phyloP scores from a whole-genome alignment of 1,140 invertebrate genomes.

The Epicauta chinensis region DNA sequence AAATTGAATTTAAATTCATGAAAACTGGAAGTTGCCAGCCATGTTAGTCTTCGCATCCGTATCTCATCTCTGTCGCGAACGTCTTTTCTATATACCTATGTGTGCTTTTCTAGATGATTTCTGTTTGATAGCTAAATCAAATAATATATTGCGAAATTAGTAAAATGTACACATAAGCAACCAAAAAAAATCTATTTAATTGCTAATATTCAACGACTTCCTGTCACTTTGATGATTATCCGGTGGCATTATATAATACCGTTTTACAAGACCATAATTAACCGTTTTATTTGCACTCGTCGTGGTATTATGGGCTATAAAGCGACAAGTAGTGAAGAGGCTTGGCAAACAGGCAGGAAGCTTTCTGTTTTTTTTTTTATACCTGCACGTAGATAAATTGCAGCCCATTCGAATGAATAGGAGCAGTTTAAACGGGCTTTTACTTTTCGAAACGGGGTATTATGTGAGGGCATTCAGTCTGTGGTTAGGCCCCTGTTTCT shows the following conservation, averaged over 20 bases:
- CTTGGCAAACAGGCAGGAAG: slow-evolving; percentile 17
- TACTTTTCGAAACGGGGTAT: background rate
- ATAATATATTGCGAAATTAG: too few species aligned
- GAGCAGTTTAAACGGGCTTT: slow-evolving; percentile 20
- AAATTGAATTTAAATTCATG: slow-evolving; percentile 44
- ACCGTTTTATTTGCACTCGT: slow-evolving; percentile 8
- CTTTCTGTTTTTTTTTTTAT: slow-evolving; percentile 6
- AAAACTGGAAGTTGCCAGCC: slow-evolving; percentile 38
- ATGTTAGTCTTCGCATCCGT: slow-evolving; percentile 15
- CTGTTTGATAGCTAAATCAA: too few species aligned
- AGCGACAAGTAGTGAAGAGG: slow-evolving; percentile 10
- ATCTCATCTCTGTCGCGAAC: slow-evolving; percentile 1
- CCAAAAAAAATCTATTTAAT: too few species aligned
- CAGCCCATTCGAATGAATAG: slow-evolving; percentile 14
- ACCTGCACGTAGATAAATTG: slow-evolving; percentile 24
- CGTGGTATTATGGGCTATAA: slow-evolving; percentile 3
- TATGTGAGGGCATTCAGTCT: background rate
- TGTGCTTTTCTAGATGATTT: too few species aligned
- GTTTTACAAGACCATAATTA: slow-evolving; percentile 7
- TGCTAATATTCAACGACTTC: too few species aligned
- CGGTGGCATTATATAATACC: background rate
- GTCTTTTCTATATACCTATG: too few species aligned
- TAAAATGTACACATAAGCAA: too few species aligned
- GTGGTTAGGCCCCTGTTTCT: slow-evolving; percentile 21
- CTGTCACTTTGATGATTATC: too few species aligned